Evolutionary conservation across 1,140 invertebrate genomes (phyloP).

Genomic region (Bombyx mandarina): DNA sequence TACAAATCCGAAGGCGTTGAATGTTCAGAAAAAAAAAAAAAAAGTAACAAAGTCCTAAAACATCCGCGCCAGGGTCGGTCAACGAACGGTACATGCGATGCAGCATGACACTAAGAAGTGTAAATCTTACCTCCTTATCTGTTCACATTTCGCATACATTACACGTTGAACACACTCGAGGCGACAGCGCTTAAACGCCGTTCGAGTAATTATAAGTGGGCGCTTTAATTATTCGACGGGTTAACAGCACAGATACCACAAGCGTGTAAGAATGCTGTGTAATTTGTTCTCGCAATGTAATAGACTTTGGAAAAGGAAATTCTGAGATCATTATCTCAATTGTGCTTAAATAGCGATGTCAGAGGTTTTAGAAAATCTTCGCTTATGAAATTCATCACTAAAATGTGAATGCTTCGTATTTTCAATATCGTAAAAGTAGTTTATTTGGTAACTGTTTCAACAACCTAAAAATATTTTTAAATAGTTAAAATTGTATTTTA

Average conservation of each 20-base stretch:
- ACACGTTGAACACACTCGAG: slow-evolving; percentile 50
- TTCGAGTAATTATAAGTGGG: slow-evolving; percentile 55
- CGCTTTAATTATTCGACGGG: slow-evolving; percentile 59
- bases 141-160: slow-evolving; percentile 53
- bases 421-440: too few species aligned
- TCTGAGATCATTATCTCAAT: slow-evolving; percentile 3
- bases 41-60: slow-evolving; percentile 5
- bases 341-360: too few species aligned
- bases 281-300: slow-evolving; percentile 61
- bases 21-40: too few species aligned
- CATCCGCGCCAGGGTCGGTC: slow-evolving; percentile 22
- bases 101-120: slow-evolving; percentile 46
- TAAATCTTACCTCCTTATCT: slow-evolving; percentile 61
- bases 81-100: slow-evolving; percentile 46
- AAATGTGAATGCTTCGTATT: too few species aligned
- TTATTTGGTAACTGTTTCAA: too few species aligned
- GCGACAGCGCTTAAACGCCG: slow-evolving; percentile 63
- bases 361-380: too few species aligned
- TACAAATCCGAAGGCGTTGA: too few species aligned
- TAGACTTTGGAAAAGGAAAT: slow-evolving; percentile 14
- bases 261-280: slow-evolving; percentile 35
- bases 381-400: too few species aligned
- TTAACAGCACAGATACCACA: slow-evolving; percentile 33
- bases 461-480: too few species aligned
- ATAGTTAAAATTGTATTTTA: too few species aligned